phyloP scores from a whole-genome alignment of 2,113 vertebrate genomes.

The Menidia beryllina region DNA sequence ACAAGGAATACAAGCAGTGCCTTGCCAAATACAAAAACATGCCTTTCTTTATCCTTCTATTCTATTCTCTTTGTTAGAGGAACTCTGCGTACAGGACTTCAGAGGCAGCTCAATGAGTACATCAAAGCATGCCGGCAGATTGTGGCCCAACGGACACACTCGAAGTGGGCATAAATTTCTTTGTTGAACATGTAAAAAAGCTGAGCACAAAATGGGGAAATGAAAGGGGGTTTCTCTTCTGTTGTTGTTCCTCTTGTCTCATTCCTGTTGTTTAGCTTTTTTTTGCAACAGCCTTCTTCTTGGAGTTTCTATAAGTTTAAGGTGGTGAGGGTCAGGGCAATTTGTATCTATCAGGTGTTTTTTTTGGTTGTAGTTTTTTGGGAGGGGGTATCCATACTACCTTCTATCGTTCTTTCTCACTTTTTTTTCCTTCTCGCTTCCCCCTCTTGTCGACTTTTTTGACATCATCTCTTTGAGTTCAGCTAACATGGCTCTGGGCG shows the following conservation, averaged over 20 bases:
- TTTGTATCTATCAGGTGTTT: slow-evolving; percentile 74
- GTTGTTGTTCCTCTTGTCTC: slow-evolving; percentile 49
- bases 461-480: slow-evolving; percentile 78
- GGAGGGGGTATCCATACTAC: slow-evolving; percentile 68
- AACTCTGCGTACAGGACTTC: slow-evolving; percentile 75
- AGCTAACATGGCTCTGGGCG: slow-evolving; percentile 79
- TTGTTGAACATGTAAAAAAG: slow-evolving; percentile 76
- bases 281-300: slow-evolving; percentile 49
- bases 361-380: slow-evolving; percentile 67
- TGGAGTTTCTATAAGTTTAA: slow-evolving; percentile 60
- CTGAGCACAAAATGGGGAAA: slow-evolving; percentile 61
- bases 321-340: slow-evolving; percentile 66
- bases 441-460: slow-evolving; percentile 64
- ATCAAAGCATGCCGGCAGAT: slow-evolving; percentile 78
- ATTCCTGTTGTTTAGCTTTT: slow-evolving; percentile 42
- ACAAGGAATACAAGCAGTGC: slow-evolving; percentile 75
- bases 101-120: slow-evolving; percentile 78
- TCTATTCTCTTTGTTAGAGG: slow-evolving; percentile 81
- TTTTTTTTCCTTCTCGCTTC: slow-evolving; percentile 45
- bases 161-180: slow-evolving; percentile 78
- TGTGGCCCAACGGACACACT: slow-evolving; percentile 79
- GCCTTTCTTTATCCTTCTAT: slow-evolving; percentile 76
- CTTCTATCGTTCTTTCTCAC: slow-evolving; percentile 59
- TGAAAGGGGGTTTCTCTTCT: slow-evolving; percentile 57
- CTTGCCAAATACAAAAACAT: slow-evolving; percentile 78